phyloP scores from a whole-genome alignment of 1,140 invertebrate genomes.

The Thrips palmi region DNA sequence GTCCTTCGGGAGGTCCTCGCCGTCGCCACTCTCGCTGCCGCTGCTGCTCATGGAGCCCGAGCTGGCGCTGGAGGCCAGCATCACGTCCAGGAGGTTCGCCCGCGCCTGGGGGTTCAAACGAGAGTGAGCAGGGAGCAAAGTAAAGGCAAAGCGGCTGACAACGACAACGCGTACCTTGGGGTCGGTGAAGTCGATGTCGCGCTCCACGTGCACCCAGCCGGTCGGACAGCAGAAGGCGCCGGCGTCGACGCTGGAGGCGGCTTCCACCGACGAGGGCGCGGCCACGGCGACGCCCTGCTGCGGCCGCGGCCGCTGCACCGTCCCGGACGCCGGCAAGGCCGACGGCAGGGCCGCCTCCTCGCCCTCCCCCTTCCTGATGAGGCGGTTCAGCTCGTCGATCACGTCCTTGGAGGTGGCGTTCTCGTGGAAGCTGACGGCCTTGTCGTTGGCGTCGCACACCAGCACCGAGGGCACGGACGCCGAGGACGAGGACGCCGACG shows the following conservation, averaged over 20 bases:
- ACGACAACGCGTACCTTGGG: conserved; percentile 37
- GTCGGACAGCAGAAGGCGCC: conserved; percentile 46
- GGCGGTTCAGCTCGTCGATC: conserved; percentile 53
- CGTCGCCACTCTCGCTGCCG: conserved; percentile 24
- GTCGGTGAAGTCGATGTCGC: conserved; percentile 54
- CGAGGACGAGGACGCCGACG: too few species aligned
- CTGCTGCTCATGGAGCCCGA: conserved; percentile 17
- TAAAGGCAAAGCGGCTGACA: not conserved
- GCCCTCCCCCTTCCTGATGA: conserved; percentile 40
- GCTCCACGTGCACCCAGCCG: conserved; percentile 58
- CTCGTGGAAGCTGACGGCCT: conserved; percentile 42
- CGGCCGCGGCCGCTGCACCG: not conserved
- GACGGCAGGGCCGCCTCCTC: not conserved
- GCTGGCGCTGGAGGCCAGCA: conserved; percentile 49
- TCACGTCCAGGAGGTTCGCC: conserved; percentile 52
- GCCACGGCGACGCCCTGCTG: not conserved
- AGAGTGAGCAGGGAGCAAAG: not conserved
- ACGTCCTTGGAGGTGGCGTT: conserved; percentile 52
- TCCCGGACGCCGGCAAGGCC: not conserved
- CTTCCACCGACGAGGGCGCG: not conserved
- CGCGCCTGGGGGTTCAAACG: conserved; percentile 32
- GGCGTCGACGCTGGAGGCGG: conserved; percentile 15
- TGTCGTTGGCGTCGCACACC: too few species aligned
- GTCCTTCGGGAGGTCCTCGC: conserved; percentile 34
- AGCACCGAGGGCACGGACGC: too few species aligned